Percentiles rank a stretch among this genome's conserved stretches.
phyloP scores from a whole-genome alignment of 2,888 invertebrate species.

The Auanema sp. region DNA sequence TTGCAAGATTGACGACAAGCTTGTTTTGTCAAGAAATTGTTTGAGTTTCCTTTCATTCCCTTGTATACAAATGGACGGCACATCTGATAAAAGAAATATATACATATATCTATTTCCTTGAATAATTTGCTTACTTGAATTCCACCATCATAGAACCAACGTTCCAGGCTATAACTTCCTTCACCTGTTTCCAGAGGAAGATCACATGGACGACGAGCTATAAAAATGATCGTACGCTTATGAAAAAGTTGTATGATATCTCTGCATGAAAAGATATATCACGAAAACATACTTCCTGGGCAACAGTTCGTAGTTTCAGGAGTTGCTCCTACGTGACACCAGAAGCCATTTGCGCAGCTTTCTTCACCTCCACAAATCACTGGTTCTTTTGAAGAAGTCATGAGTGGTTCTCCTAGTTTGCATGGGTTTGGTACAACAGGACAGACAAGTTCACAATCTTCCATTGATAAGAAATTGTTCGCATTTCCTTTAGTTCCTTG shows the following conservation, averaged over 20 bases:
- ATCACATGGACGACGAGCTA: constrained; percentile 47
- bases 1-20: constrained; percentile 53
- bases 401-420: constrained; percentile 57
- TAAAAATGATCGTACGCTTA: constrained; percentile 11
- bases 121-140: constrained; percentile 39
- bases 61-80: constrained; percentile 49
- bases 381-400: constrained; percentile 50
- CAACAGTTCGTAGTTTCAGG: constrained; percentile 63
- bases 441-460: constrained; percentile 60
- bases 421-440: constrained; percentile 61
- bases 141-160: constrained; percentile 53
- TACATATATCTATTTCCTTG: constrained; percentile 10
- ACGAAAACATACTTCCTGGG: constrained; percentile 58
- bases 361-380: constrained; percentile 61
- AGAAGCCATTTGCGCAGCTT: constrained; percentile 55
- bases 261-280: background rate
- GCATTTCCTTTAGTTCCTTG: constrained; percentile 60
- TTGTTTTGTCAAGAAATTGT: constrained; percentile 54
- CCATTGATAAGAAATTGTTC: constrained; percentile 58
- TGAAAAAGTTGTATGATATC: background rate
- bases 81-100: constrained; percentile 28
- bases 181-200: constrained; percentile 43
- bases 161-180: constrained; percentile 46
- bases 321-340: constrained; percentile 60
- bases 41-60: constrained; percentile 55